Evolutionary conservation across 2,113 vertebrate species (phyloP).

Genomic region (Rafetus swinhoei): DNA sequence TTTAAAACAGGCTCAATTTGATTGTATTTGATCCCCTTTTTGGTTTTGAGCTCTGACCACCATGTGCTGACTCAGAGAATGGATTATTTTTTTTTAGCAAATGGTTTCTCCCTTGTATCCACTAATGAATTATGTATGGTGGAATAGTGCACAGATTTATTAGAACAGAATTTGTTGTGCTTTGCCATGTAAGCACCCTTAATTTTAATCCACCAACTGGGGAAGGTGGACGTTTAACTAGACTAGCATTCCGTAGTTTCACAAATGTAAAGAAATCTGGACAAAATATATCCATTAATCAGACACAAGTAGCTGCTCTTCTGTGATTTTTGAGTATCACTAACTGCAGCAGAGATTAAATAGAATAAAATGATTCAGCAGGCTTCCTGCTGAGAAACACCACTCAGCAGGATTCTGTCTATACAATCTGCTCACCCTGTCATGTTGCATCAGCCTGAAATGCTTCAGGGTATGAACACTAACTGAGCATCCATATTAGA

Average conservation of each 20-base stretch:
- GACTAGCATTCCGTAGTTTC: background rate
- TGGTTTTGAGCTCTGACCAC: background rate
- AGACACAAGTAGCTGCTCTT: background rate
- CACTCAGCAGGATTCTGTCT: background rate
- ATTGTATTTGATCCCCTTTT: background rate
- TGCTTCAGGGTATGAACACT: background rate
- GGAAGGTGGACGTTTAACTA: slow-evolving; percentile 31
- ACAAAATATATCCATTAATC: background rate
- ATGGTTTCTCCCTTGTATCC: background rate
- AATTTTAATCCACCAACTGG: slow-evolving; percentile 19
- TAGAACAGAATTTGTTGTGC: background rate
- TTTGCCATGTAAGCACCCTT: slow-evolving; percentile 5
- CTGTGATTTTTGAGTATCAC: background rate
- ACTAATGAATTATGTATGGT: background rate
- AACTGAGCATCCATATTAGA: background rate
- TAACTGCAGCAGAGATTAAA: background rate
- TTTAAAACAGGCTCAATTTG: background rate
- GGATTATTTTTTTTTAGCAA: background rate
- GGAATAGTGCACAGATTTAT: background rate
- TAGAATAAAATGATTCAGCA: background rate
- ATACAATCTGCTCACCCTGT: background rate
- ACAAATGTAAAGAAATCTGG: background rate
- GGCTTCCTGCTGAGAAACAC: background rate
- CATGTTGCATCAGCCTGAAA: background rate
- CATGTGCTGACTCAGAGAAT: background rate